A percentile compares a stretch with the other conserved stretches of the same genome.
These are phyloP conservation scores for Ctena decussata DNA, from an alignment of 2,888 invertebrate species.

Conservation along the genomic window DNA sequence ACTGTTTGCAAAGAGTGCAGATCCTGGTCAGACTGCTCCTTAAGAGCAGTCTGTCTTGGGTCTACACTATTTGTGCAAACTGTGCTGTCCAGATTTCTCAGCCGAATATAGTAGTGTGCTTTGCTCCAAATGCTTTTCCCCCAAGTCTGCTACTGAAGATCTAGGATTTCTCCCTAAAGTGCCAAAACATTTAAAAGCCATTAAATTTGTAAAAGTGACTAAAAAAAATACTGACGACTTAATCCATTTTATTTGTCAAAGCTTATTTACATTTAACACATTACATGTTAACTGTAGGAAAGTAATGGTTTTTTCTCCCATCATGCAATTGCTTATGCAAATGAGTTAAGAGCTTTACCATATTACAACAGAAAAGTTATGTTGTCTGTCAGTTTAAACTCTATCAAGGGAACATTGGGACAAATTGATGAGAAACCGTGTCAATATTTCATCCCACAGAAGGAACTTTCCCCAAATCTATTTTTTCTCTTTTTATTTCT, in stretches of 20 bases:
- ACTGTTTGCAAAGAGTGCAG: too few species aligned
- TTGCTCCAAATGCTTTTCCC: too few species aligned
- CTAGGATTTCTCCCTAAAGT: too few species aligned
- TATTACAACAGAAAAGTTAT: not conserved
- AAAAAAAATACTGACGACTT: not conserved
- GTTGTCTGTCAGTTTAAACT: slow-evolving; percentile 14
- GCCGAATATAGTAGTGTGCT: too few species aligned
- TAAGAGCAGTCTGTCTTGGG: too few species aligned
- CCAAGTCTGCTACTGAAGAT: too few species aligned
- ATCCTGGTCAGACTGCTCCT: too few species aligned
- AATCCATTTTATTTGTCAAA: not conserved
- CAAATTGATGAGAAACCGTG: not conserved
- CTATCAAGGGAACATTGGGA: slow-evolving; percentile 9
- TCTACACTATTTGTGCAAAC: too few species aligned
- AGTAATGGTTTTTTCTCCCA: not conserved
- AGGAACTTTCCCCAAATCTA: not conserved
- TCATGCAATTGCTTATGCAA: slow-evolving; percentile 8
- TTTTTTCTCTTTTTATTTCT: too few species aligned
- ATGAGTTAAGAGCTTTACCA: slow-evolving; percentile 1
- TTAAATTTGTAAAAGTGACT: too few species aligned
- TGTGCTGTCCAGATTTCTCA: too few species aligned
- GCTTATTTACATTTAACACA: slow-evolving; percentile 1
- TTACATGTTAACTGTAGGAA: not conserved
- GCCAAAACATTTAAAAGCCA: too few species aligned
- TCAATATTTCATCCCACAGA: not conserved